Base-by-base conservation (phyloP, 2,888 invertebrate species). In the Leptogaster cylindrica region DNA sequence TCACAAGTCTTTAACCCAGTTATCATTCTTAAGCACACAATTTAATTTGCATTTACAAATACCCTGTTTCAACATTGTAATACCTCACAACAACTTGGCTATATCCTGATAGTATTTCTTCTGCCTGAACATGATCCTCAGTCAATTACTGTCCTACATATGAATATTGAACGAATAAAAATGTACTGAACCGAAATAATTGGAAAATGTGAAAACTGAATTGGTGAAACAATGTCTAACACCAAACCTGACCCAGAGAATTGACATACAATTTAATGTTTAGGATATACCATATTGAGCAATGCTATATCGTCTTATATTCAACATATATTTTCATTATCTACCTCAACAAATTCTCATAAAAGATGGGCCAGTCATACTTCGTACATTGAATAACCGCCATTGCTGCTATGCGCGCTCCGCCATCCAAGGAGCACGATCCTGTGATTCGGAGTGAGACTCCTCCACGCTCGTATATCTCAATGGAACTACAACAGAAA, bases 321-420 rank as follows among this genome's bases (percentile, higher is more conserved):
- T 5, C 33, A 36, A 36, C 55, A 55, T 55, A 18, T 55, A 12
- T 55, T 55, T 55, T 55, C 55, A 55, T 36, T 36, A 36, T 55
- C 55, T 55, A 55, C 33, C 23, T 55, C 33, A 55, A 55, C 55
- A 33, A 55, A 55, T 55, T 36, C 23, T 33, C 36, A 55, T 55
- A 55, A 33, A n/a, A 7, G 7, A 12, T 55, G 16, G 33, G 18
- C 10, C 20, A 52, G 55, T 36, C 33, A 33, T 55, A 55, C 14
- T 31, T 18, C 27, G 51, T 33, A 51, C 16, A 27, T 10, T 14
- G 28, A 31, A 28, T 50, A 20, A 7, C 50, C 8, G 16, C 6
- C 31, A 16, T 6, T 8, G 8, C 16, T 23, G 10, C 6, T 8
- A 10, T 18, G 44, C 14, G 12, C 7, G 27, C 23, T 3, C 36